These are phyloP conservation scores for Callipepla squamata DNA, from an alignment of 2,113 vertebrate genomes.

Conservation along the genomic window DNA sequence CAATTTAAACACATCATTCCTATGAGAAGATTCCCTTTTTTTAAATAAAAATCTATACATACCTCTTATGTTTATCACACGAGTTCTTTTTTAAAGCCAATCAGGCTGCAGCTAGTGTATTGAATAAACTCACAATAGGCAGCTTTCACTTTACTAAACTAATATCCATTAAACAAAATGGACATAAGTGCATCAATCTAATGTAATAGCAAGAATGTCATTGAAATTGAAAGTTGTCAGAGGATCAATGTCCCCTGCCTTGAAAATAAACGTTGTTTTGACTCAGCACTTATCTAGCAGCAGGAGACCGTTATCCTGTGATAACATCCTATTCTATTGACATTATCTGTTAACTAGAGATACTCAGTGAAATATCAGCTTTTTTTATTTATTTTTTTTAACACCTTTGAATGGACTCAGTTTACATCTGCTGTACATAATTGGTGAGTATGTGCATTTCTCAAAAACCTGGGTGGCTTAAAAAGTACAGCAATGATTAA, in stretches of 20 bases:
- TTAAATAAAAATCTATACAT: neutral
- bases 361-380: constrained; percentile 39
- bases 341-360: constrained; percentile 61
- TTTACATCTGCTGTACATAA: constrained; percentile 20
- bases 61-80: neutral
- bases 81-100: neutral
- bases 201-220: constrained; percentile 47
- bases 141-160: constrained; percentile 20
- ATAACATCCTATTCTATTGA: constrained; percentile 65
- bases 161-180: constrained; percentile 49
- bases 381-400: neutral
- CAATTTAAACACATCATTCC: neutral
- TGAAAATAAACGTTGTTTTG: constrained; percentile 53
- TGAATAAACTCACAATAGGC: neutral
- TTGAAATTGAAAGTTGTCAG: constrained; percentile 38
- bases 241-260: constrained; percentile 67
- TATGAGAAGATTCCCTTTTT: neutral
- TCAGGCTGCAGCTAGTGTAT: neutral
- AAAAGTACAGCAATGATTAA: neutral
- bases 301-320: constrained; percentile 58
- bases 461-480: neutral
- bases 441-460: neutral
- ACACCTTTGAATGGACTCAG: neutral
- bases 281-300: constrained; percentile 56
- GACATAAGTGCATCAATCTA: constrained; percentile 47